Conservation (phyloP, 2,797 vertebrate genomes). For the Echeneis naucrates region DNA sequence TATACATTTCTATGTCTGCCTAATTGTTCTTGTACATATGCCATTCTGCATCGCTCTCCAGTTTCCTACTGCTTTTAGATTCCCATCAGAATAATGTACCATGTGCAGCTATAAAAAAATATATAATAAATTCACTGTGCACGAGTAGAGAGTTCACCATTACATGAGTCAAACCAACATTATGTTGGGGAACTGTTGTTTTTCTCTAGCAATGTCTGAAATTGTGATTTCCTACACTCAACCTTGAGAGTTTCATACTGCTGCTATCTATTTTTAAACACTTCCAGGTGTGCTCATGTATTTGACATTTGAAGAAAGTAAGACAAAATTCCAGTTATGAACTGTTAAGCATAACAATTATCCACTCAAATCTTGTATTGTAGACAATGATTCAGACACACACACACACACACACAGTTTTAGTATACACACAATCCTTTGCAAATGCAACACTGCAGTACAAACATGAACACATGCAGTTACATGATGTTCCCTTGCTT, state of each 20-base stretch:
- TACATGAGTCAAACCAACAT: not conserved
- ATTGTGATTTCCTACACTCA: not conserved
- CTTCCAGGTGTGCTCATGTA: constrained; percentile 15
- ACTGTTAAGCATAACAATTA: not conserved
- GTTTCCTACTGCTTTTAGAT: not conserved
- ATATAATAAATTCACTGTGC: not conserved
- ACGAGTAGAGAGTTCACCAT: not conserved
- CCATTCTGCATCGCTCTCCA: not conserved
- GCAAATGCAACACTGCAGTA: not conserved
- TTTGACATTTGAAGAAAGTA: not conserved
- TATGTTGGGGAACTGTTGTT: not conserved
- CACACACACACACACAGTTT: no score
- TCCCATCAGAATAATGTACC: not conserved
- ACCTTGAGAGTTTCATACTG: not conserved
- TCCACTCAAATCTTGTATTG: not conserved
- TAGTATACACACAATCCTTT: not conserved
- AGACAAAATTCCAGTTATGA: not conserved
- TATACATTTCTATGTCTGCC: no score
- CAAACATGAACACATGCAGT: not conserved
- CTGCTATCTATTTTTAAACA: constrained; percentile 16
- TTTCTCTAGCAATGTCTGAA: not conserved
- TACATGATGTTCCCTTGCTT: constrained; percentile 20
- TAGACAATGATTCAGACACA: not conserved
- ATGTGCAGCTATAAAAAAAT: not conserved
- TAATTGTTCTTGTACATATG: no score